Percentiles rank a stretch among this genome's conserved stretches.
Evolutionary conservation across 2,113 vertebrate genomes (phyloP).

Genomic region (Alligator mississippiensis): DNA sequence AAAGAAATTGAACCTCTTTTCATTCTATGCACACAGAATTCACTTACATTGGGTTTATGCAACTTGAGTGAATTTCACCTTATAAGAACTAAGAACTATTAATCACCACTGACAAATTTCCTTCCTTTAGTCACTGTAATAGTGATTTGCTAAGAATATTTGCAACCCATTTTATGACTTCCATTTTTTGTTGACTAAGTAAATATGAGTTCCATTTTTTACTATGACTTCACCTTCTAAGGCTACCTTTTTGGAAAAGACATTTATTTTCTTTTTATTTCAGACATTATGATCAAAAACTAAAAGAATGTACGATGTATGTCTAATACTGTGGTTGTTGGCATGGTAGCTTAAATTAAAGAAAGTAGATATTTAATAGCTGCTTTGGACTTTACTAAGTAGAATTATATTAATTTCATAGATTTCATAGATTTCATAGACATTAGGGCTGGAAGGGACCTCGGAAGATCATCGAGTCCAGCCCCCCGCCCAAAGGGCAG

Average conservation of each 20-base stretch:
- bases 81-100: neutral
- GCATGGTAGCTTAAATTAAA: slow-evolving; percentile 54
- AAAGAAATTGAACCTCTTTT: neutral
- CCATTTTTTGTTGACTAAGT: slow-evolving; percentile 32
- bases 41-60: neutral
- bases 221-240: neutral
- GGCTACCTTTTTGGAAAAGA: neutral
- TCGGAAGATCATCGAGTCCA: no score
- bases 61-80: neutral
- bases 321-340: slow-evolving; percentile 45
- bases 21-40: neutral
- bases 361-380: slow-evolving; percentile 70
- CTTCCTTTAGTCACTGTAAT: neutral
- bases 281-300: slow-evolving; percentile 44
- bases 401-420: neutral
- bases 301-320: slow-evolving; percentile 54
- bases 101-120: neutral
- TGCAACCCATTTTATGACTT: slow-evolving; percentile 14
- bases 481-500: no score
- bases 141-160: neutral
- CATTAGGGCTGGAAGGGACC: no score
- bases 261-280: slow-evolving; percentile 15
- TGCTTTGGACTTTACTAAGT: slow-evolving; percentile 51
- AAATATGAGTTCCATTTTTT: slow-evolving; percentile 5
- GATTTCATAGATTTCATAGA: no score